Base-by-base conservation (phyloP, 2,113 vertebrate genomes). In the Saguinus imperator region DNA sequence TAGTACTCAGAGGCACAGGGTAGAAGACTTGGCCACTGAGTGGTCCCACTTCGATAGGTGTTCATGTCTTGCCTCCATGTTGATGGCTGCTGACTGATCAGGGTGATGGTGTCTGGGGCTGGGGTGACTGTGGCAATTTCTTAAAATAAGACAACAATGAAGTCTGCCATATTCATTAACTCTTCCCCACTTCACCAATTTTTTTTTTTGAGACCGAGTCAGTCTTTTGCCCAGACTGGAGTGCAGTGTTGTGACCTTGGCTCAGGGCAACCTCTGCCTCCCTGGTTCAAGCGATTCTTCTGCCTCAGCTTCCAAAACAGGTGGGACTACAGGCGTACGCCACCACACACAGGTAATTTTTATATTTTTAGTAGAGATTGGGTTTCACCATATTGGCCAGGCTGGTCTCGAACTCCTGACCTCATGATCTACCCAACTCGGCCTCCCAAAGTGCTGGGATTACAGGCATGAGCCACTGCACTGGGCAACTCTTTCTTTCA, bases 301-400 rank as follows among this genome's bases (percentile, higher is more conserved):
- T 68, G 66, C 32, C 66, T 68, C 66, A 68, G 64, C 32, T 29
- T 68, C 32, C 66, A 2, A 14, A 17, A 14, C 3, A 68, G 32
- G 32, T 68, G 32, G 66, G 3, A 68, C 32, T 68, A 68, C 66
- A 68, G 66, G 32, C 3, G 3, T 29, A 13, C 0, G 3, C 66
- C 32, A n/a, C 14, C 6, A n/a, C 2, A 3, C 13, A 32, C 0
- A 1, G 66, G 14, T 68, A 32, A 68, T n/a, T 68, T 68, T 68
- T 68, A 16, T 35, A 68, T 35, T 68, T 68, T 68, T 68, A 35
- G 32, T 68, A 35, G 32, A 68, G 66, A 68, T 3, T 1, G 32
- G 32, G 32, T n/a, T 35, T 68, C 66, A 18, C 66, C 16, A 68
- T n/a, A 68, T n/a, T 68, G 66, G 29, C 66, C 29, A 68, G 32